Base-by-base conservation (phyloP, 2,113 vertebrate genomes). In the Oryzias celebensis region DNA sequence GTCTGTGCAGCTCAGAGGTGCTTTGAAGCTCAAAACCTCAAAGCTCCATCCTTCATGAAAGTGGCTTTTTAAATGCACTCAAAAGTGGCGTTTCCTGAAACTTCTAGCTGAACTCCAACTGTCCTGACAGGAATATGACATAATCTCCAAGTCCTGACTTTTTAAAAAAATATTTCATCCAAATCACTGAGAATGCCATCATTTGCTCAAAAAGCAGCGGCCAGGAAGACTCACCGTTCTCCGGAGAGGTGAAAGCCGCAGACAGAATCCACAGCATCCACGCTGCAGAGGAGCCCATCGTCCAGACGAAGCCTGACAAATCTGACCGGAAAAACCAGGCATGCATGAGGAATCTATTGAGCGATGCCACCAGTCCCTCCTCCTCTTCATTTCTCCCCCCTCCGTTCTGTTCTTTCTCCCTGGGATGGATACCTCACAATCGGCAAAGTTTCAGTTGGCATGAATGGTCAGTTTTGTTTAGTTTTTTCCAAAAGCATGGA, bases 291-390 rank as follows among this genome's bases (percentile, higher is more conserved):
- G 68, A 71, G 31, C 51, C 83, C 92, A 93, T 93, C 59, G 46
- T 14, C 24, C 47, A 22, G 18, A 47, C 49, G 44, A 59, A 65
- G 58, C 59, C 36, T 10, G 36, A 36, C 10, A 36, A 36, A 36
- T 58, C 31, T 52, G 45, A 28, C 70, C 79, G 75, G 70, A 69
- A 50, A 71, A 77, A 31, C 59, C 61, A 88, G 78, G 79, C 88
- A 89, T 81, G 87, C 84, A 77, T 86, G 86, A 89, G 83, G 76
- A 81, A 87, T 82, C 46, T 83, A 88, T 80, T 45, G 79, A 88
- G 66, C 24, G 52, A 56, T 56, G 75, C 77, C 63, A 68, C 51
- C 66, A 68, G 46, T 64, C 60, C 71, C 61, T 18, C 71, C 71
- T 61, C 49, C 54, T 54, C 15, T n/a, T 60, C 51, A 62, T 43